phyloP scores from a whole-genome alignment of 2,888 invertebrate species.

The Phyllotreta cruciferae region DNA sequence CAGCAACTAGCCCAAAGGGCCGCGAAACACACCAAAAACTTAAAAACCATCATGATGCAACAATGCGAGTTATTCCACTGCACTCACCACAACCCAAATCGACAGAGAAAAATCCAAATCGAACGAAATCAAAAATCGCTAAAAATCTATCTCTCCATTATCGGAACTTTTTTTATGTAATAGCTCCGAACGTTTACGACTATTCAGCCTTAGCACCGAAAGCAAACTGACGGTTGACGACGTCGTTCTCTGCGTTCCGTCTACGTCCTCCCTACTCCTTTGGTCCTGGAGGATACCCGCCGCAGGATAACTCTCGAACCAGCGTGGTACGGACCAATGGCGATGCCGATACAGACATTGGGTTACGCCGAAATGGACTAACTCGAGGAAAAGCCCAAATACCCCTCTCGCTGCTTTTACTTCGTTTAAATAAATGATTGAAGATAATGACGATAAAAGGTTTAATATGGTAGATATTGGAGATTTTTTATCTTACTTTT shows the following conservation, averaged over 20 bases:
- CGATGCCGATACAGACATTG: constrained; percentile 19
- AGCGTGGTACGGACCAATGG: constrained; percentile 41
- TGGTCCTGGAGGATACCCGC: constrained; percentile 53
- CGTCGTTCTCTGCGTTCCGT: constrained; percentile 25
- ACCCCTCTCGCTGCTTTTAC: not conserved
- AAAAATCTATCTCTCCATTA: constrained; percentile 16
- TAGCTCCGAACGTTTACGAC: constrained; percentile 9
- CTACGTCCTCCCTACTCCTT: constrained; percentile 50
- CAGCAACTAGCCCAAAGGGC: constrained; percentile 29
- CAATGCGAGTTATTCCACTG: constrained; percentile 30
- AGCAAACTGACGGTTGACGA: constrained; percentile 22
- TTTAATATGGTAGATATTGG: constrained; percentile 5
- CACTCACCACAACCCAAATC: constrained; percentile 24
- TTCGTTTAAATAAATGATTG: constrained; percentile 6
- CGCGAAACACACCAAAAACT: constrained; percentile 25
- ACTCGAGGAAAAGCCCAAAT: constrained; percentile 1
- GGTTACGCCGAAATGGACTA: constrained; percentile 25
- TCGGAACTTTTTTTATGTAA: constrained; percentile 31
- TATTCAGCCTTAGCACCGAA: constrained; percentile 12
- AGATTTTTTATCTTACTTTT: constrained; percentile 1
- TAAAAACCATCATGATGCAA: not conserved
- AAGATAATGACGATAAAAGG: not conserved
- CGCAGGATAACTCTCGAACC: constrained; percentile 37
- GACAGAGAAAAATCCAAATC: constrained; percentile 19
- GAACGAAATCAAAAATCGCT: not conserved